Evolutionary conservation across 2,797 vertebrate genomes (phyloP).

Genomic region (Eulemur albifrons): DNA sequence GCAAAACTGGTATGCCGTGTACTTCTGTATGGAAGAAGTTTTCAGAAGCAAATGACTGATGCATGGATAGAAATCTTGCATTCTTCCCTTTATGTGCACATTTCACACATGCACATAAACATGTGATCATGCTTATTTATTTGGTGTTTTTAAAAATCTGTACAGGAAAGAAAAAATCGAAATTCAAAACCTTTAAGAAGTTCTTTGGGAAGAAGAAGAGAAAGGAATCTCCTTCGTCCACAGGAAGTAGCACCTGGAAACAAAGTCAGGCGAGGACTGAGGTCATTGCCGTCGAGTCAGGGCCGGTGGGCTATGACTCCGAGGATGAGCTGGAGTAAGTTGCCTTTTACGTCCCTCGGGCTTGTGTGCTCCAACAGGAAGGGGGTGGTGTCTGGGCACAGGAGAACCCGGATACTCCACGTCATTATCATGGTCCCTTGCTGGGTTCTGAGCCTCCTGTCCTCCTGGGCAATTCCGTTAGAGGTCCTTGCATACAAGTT

Average conservation of each 20-base stretch:
- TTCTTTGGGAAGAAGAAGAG: conserved; percentile 91
- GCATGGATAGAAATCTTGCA: background rate
- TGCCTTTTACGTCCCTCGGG: fast-evolving
- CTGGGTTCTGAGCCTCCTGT: background rate
- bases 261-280: conserved; percentile 90
- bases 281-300: conserved; percentile 80
- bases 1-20: fast-evolving
- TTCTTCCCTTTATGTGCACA: fast-evolving
- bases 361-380: too few relatives aligned
- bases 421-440: too few relatives aligned
- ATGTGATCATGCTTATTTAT: background rate
- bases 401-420: background rate
- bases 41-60: background rate
- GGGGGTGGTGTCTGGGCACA: fast-evolving
- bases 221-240: conserved; percentile 76
- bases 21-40: too few relatives aligned
- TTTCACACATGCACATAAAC: background rate
- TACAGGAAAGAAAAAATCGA: conserved; percentile 92
- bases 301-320: conserved; percentile 84
- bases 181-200: conserved; percentile 91
- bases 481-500: background rate
- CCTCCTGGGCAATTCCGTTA: background rate
- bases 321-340: conserved; percentile 91
- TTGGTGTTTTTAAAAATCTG: conserved; percentile 11
- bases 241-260: conserved; percentile 83